A percentile compares a stretch with the other conserved stretches of the same genome.
These are phyloP conservation scores for Acleris sparsana DNA, from an alignment of 2,888 invertebrate genomes.

Conservation along the genomic window DNA sequence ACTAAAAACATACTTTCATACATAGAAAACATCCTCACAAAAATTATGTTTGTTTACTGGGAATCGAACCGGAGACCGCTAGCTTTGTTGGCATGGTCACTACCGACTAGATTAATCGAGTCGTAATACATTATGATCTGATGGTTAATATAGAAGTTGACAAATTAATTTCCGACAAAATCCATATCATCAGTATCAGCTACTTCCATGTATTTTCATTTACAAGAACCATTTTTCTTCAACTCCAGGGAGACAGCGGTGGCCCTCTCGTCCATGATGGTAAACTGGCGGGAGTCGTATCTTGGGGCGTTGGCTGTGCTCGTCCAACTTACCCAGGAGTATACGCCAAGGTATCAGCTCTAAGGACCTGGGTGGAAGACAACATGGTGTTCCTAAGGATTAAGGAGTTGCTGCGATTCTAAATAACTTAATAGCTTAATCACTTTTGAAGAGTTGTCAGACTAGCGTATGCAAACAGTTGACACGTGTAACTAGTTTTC, in stretches of 20 bases:
- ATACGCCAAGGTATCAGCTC: conserved; percentile 71
- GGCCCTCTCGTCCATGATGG: conserved; percentile 69
- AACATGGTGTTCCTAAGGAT: conserved; percentile 51
- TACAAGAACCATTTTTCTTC: conserved; percentile 4
- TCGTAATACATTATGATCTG: too few species aligned
- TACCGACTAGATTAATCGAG: too few species aligned
- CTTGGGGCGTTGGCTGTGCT: conserved; percentile 77
- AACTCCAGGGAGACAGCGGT: conserved; percentile 78
- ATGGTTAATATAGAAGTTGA: too few species aligned
- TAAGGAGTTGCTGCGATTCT: conserved; percentile 24
- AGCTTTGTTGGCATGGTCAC: too few species aligned
- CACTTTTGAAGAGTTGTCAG: too few species aligned
- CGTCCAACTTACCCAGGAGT: conserved; percentile 75
- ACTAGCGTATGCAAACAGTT: too few species aligned
- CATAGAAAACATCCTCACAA: too few species aligned
- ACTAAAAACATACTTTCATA: too few species aligned
- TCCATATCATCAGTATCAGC: neutral
- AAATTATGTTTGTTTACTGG: too few species aligned
- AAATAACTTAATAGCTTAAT: neutral
- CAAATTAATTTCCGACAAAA: neutral
- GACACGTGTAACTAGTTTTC: too few species aligned
- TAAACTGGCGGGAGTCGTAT: conserved; percentile 75
- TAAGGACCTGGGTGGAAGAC: conserved; percentile 69
- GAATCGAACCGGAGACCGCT: too few species aligned
- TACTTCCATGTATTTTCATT: neutral